Conservation (phyloP, 1,140 invertebrate genomes). For the Dreissena rostriformis region DNA sequence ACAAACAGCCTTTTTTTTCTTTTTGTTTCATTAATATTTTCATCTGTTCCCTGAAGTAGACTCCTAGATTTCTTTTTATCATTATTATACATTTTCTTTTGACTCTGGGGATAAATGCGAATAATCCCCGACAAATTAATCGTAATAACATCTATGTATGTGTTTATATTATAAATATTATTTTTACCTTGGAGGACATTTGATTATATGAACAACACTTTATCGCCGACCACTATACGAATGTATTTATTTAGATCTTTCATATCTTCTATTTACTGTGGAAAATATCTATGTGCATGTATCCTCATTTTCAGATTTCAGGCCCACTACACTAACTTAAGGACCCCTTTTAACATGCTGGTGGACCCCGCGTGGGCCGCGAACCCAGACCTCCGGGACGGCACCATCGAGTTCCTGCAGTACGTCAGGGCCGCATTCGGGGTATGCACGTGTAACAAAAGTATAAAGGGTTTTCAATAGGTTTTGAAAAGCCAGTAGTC, state of each 20-base stretch:
- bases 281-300: neutral
- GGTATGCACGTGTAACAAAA: conserved; percentile 26
- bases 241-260: neutral
- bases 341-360: conserved; percentile 44
- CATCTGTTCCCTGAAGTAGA: no score
- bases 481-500: no score
- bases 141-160: no score
- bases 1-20: no score
- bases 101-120: no score
- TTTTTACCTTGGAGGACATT: neutral
- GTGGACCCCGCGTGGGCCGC: conserved; percentile 46
- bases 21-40: no score
- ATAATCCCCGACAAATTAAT: no score
- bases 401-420: conserved; percentile 52
- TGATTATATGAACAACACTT: no score
- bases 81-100: no score
- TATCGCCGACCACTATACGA: neutral
- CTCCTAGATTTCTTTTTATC: no score
- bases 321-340: conserved; percentile 38
- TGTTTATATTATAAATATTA: no score
- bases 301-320: conserved; percentile 21
- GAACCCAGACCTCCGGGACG: conserved; percentile 30
- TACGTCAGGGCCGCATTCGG: conserved; percentile 53
- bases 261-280: neutral
- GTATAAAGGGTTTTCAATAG: no score